Percentiles rank a stretch among this genome's conserved stretches.
phyloP scores from a whole-genome alignment of 2,888 invertebrate species.

The Tromatobia lineatoria region DNA sequence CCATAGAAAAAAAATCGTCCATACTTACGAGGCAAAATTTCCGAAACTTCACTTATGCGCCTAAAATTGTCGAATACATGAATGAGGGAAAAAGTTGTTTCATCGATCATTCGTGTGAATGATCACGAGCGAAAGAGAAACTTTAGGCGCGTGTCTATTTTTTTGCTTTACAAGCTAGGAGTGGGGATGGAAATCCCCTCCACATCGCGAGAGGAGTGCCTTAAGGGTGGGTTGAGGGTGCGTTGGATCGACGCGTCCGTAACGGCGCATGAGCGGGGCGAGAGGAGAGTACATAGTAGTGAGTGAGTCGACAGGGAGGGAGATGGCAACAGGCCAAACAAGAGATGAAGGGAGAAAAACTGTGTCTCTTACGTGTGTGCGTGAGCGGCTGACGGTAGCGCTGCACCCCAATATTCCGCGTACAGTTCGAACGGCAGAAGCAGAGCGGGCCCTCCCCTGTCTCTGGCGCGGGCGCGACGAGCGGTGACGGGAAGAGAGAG shows the following conservation, averaged over 20 bases:
- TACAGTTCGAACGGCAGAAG: slow-evolving; percentile 61
- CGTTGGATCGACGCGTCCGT: slow-evolving; percentile 56
- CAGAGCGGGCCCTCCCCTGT: slow-evolving; percentile 75
- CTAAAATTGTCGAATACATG: not conserved
- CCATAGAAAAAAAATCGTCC: not conserved
- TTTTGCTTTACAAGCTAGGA: not conserved
- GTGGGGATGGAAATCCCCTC: slow-evolving; percentile 6
- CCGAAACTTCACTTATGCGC: not conserved
- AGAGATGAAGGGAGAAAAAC: slow-evolving; percentile 19
- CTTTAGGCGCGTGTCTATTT: not conserved
- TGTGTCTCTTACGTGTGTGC: slow-evolving; percentile 15
- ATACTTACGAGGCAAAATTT: not conserved
- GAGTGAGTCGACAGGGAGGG: slow-evolving; percentile 48
- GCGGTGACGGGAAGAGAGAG: slow-evolving; percentile 71
- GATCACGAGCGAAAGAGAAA: slow-evolving; percentile 10
- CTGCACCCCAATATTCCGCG: slow-evolving; percentile 72
- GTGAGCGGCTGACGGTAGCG: slow-evolving; percentile 71
- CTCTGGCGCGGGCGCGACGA: slow-evolving; percentile 77
- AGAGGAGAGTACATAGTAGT: slow-evolving; percentile 49
- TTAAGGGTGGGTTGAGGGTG: slow-evolving; percentile 48
- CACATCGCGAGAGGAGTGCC: slow-evolving; percentile 12
- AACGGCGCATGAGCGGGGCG: slow-evolving; percentile 58
- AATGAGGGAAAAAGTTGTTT: not conserved
- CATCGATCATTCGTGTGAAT: slow-evolving; percentile 8
- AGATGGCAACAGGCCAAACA: slow-evolving; percentile 40